Conservation (phyloP, 2,113 vertebrate species). For the Neomonachus schauinslandi region DNA sequence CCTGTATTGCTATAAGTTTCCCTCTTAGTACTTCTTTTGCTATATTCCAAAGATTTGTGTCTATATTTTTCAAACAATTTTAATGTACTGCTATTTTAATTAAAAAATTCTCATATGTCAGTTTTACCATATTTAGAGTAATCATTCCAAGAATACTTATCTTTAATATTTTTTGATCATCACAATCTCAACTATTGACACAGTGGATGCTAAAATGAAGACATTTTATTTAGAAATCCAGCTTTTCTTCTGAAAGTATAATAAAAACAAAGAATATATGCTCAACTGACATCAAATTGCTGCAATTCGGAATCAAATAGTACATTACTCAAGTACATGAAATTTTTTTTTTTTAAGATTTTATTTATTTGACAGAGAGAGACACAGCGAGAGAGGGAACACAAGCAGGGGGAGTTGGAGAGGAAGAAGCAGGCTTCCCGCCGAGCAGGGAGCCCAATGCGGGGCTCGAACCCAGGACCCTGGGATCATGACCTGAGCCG, state of each 20-base stretch:
- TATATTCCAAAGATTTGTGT: neutral
- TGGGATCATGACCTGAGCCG: too few species aligned
- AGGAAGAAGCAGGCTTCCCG: too few species aligned
- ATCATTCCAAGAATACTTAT: neutral
- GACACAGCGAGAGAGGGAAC: too few species aligned
- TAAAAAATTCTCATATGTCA: neutral
- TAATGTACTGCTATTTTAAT: neutral
- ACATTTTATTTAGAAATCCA: neutral
- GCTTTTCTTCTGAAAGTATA: slow-evolving; percentile 16
- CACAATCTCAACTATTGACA: neutral
- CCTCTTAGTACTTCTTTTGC: neutral
- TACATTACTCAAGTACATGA: neutral
- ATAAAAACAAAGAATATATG: neutral
- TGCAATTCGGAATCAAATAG: neutral
- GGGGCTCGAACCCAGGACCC: too few species aligned
- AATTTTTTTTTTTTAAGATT: neutral
- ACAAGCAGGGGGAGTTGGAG: too few species aligned
- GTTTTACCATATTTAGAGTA: neutral
- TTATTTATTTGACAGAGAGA: too few species aligned
- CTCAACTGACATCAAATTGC: neutral
- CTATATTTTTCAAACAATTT: neutral
- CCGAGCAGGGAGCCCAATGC: too few species aligned
- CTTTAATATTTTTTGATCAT: slow-evolving; percentile 18
- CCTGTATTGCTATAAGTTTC: neutral
- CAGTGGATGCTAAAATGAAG: neutral